Base-by-base conservation (phyloP, 2,113 vertebrate species). In the Myxocyprinus asiaticus region DNA sequence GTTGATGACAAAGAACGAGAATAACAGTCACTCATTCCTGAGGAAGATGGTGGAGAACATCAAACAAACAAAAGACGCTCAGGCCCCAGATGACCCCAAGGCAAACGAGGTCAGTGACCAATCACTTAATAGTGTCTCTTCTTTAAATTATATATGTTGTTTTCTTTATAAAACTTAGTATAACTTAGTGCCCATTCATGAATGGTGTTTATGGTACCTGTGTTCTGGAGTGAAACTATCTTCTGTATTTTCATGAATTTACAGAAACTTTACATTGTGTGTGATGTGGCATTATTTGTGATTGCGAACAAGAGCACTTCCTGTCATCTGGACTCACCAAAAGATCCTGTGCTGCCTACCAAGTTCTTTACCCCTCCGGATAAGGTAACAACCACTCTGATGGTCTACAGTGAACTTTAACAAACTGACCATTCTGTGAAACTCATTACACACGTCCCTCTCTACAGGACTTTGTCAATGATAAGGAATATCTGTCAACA, bases 1-100 rank as follows among this genome's bases (percentile, higher is more conserved):
- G 85, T 91, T 99, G 91, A 99, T 99, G 98, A 97, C 96, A 59
- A 98, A 99, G 91, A 99, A 98, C 89, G 98, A 99, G 90, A 99
- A 99, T 87, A 99, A 99, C 88, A 99, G 98, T 86, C 98, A 99
- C 82, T 95, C 96, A 45, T 99, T 99, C 89, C 95, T 99, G 84
- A 94, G 97, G 86, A 99, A 98, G 88, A 98, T 99, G 96, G 96
- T 97, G 58, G 97, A 99, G 88, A 99, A 95, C 87, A 99, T 99
- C 89, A 99, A 98, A 88, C 95, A 97, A 87, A 98, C 96, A 22
- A 95, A 97, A 90, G 98, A 99, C 87, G 95, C 96, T 72, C 97
- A 99, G 83, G 94, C 94, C 87, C 97, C 97, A 69, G 98, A 99
- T 67, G 98, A 99, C 76, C 91, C 92, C 48, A 99, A 99, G 88